These are phyloP conservation scores for Hypsopygia costalis DNA, from an alignment of 2,888 invertebrate species.

Conservation along the genomic window DNA sequence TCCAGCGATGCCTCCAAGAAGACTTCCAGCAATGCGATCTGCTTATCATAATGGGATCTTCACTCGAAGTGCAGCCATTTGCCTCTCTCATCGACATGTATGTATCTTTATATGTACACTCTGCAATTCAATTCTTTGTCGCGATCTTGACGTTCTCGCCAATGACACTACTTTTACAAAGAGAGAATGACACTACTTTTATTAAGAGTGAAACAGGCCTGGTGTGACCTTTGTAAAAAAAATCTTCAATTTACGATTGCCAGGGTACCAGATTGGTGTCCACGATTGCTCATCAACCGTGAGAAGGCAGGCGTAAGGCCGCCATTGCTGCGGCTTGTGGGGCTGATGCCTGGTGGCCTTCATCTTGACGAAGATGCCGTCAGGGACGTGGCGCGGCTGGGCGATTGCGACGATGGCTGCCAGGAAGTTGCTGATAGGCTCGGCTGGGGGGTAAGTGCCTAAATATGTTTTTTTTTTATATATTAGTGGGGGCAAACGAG, in stretches of 20 bases:
- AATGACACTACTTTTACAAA: too few relatives aligned
- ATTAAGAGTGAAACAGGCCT: too few relatives aligned
- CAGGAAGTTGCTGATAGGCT: constrained; percentile 86
- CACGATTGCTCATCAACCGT: constrained; percentile 92
- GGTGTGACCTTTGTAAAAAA: too few relatives aligned
- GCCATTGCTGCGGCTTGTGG: constrained; percentile 53
- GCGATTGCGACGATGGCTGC: constrained; percentile 92
- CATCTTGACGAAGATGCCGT: constrained; percentile 84
- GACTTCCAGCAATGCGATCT: constrained; percentile 95
- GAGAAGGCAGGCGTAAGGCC: constrained; percentile 83
- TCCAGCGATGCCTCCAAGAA: constrained; percentile 83
- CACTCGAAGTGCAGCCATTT: constrained; percentile 96
- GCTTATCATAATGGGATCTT: constrained; percentile 97
- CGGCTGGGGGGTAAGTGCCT: constrained; percentile 87
- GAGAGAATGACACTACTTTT: too few relatives aligned
- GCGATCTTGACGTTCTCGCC: too few relatives aligned
- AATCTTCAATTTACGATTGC: too few relatives aligned
- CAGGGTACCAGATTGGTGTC: constrained; percentile 83
- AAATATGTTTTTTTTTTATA: too few relatives aligned
- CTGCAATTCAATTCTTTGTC: too few relatives aligned
- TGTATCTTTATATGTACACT: too few relatives aligned
- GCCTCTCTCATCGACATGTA: constrained; percentile 92
- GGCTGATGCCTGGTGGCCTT: constrained; percentile 78
- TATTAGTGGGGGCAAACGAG: too few relatives aligned
- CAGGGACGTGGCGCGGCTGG: constrained; percentile 90